Evolutionary conservation across 2,888 invertebrate species (phyloP).

Genomic region (Cephus pulcher): DNA sequence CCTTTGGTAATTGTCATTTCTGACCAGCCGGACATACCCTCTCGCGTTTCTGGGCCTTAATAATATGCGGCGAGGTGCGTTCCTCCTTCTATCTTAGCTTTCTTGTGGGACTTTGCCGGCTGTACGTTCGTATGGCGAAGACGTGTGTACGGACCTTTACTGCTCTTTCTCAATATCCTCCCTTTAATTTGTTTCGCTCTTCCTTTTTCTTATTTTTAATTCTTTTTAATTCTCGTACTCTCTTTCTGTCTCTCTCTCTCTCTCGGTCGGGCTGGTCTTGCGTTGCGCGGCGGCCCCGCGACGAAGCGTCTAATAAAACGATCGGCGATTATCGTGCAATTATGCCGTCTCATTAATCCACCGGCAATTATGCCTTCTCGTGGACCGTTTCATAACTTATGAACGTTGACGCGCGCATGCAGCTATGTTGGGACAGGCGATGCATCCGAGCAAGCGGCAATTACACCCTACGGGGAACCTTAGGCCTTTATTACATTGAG

Average conservation of each 20-base stretch:
- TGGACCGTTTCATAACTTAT: slow-evolving; percentile 56
- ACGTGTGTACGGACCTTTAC: neutral
- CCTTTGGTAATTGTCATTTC: slow-evolving; percentile 61
- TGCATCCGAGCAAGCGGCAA: slow-evolving; percentile 36
- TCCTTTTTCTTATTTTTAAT: neutral
- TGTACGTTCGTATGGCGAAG: neutral
- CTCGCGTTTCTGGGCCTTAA: slow-evolving; percentile 45
- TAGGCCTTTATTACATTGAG: slow-evolving; percentile 22
- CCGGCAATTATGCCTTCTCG: slow-evolving; percentile 54
- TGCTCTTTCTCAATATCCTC: neutral
- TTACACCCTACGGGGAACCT: slow-evolving; percentile 49
- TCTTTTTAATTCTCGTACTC: neutral
- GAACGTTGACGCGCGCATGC: slow-evolving; percentile 49
- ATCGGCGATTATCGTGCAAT: slow-evolving; percentile 64
- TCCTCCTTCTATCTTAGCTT: neutral
- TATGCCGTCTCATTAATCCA: slow-evolving; percentile 66
- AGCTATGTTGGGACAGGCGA: slow-evolving; percentile 46
- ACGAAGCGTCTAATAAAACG: slow-evolving; percentile 54
- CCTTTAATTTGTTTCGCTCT: neutral
- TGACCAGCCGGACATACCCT: slow-evolving; percentile 57
- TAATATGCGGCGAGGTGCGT: slow-evolving; percentile 52
- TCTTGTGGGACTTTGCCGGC: neutral
- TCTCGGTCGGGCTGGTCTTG: neutral
- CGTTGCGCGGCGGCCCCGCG: slow-evolving; percentile 9
- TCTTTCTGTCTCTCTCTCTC: neutral